Conservation (phyloP, 2,113 vertebrate genomes). For the Camarhynchus parvulus region DNA sequence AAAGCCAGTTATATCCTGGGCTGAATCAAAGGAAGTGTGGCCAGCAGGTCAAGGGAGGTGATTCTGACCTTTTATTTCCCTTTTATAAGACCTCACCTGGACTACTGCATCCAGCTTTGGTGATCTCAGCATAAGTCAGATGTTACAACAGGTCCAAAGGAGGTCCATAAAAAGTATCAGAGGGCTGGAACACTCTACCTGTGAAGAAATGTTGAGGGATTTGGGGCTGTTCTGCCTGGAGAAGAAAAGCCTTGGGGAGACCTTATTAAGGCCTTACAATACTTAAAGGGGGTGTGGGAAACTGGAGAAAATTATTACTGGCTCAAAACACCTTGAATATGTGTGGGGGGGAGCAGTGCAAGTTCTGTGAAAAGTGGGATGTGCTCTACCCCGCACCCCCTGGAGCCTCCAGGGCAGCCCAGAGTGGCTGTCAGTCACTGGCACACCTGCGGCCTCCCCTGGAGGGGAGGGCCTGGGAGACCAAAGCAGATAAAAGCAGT, state of each 20-base stretch:
- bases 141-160: neutral
- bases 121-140: neutral
- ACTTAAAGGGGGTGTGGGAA: neutral
- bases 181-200: neutral
- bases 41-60: neutral
- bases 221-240: neutral
- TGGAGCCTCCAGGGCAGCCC: neutral
- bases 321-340: neutral
- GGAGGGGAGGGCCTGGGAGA: rapidly evolving
- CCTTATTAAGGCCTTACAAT: neutral
- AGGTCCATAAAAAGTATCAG: neutral
- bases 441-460: neutral
- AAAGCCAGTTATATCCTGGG: neutral
- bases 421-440: neutral
- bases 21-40: neutral
- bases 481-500: neutral
- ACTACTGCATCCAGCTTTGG: neutral
- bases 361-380: neutral
- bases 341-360: neutral
- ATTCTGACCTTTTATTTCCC: neutral
- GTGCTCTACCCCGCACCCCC: neutral
- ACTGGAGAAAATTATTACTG: neutral
- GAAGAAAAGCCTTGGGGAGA: neutral
- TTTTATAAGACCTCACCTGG: neutral
- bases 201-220: neutral